Evolutionary conservation across 2,888 invertebrate genomes (phyloP), one percentile per base, ranked within the genome.

Genomic region (Ormyrus labotus): DNA sequence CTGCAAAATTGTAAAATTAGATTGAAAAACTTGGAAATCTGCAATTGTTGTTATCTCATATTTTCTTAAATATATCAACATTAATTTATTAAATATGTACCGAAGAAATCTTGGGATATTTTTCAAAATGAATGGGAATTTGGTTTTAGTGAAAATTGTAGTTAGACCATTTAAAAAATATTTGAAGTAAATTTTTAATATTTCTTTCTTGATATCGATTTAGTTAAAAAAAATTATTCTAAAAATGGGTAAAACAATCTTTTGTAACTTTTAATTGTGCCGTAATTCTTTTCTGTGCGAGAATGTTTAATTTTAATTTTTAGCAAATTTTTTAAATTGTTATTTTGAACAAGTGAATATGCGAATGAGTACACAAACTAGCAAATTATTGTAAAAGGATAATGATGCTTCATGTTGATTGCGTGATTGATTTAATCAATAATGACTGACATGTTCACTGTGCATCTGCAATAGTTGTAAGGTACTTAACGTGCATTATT

Each of bases 401-500:
- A 78, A 58, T 75, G 78, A 79, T 79, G 72, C 68, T 79, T 78
- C 72, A 81, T 76, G 70, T 80, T 82, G 50, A 78, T 82, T 79
- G 82, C 73, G 76, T 81, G 81, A 82, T 81, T 73, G 78, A 68
- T 81, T 79, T 69, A 79, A 19, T 79, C 61, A 71, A 68, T 64
- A 79, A 78, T 71, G 78, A 79, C 65, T 75, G 78, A 69, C 67
- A 80, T 81, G 79, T 79, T 82, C 51, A 78, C 79, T 82, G 76
- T 79, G 81, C 73, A 81, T 82, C 80, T 82, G 63, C 78, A 82
- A 73, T 81, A 79, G 82, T 82, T 83, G 80, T 83, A 83, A 84
- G 83, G 83, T 83, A 84, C 85, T 84, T 84, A 83, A 82, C 84
- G 81, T 83, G 81, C 83, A 83, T 85, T 85, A 85, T 86, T 86